Evolutionary conservation across 2,113 vertebrate genomes (phyloP).

Genomic region (Corythaeola cristata): DNA sequence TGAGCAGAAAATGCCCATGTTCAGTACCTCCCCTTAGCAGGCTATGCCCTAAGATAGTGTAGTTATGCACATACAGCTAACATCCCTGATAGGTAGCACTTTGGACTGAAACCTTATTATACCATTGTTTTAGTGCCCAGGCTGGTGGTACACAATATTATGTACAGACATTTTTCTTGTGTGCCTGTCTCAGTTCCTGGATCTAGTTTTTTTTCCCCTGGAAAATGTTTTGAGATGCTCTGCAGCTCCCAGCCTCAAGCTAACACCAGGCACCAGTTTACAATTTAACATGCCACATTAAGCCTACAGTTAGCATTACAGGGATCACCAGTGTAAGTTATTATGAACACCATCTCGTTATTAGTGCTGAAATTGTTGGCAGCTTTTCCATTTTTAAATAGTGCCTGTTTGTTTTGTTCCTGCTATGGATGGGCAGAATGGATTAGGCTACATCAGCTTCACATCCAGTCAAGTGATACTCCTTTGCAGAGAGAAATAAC

Average conservation of each 20-base stretch:
- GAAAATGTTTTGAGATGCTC: not conserved
- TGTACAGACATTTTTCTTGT: not conserved
- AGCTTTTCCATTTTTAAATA: not conserved
- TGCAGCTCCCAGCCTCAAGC: not conserved
- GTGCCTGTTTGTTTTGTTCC: not conserved
- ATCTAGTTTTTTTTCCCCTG: not conserved
- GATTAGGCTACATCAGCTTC: not conserved
- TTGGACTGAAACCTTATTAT: not conserved
- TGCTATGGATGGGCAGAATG: not conserved
- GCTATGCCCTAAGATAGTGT: accelerated
- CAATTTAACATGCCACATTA: not conserved
- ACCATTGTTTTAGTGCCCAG: not conserved
- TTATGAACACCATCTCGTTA: not conserved
- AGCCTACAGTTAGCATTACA: not conserved
- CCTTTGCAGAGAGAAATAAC: not conserved
- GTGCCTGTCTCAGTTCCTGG: not conserved
- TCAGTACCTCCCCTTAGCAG: not conserved
- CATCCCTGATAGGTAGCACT: not conserved
- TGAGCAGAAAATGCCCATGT: not conserved
- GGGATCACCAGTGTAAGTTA: not conserved
- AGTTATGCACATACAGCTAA: not conserved
- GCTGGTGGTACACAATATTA: not conserved
- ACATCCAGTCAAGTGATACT: not conserved
- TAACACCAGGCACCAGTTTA: not conserved
- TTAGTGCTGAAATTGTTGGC: not conserved